Evolutionary conservation across 1,140 invertebrate genomes (phyloP).

Genomic region (Nasonia vitripennis): DNA sequence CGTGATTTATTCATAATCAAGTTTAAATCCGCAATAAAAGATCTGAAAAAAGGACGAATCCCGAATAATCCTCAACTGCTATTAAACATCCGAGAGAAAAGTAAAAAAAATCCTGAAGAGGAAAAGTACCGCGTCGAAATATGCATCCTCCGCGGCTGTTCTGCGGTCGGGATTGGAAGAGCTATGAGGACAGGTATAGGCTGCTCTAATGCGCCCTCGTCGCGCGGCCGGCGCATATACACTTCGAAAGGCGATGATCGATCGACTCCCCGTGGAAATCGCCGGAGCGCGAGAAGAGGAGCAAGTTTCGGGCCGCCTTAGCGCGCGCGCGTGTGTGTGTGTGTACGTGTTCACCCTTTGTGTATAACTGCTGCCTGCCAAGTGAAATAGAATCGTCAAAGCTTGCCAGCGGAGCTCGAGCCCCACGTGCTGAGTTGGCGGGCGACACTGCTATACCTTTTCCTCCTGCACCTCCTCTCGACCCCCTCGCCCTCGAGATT

Average conservation of each 20-base stretch:
- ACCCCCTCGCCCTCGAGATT: not conserved
- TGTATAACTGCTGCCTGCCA: constrained; percentile 1
- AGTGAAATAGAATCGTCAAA: constrained; percentile 17
- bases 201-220: not conserved
- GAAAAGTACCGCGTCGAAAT: not conserved
- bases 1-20: no score
- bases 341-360: not conserved
- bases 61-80: no score
- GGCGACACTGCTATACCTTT: not conserved
- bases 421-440: constrained; percentile 1
- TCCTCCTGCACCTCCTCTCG: not conserved
- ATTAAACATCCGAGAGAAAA: no score
- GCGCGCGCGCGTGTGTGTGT: not conserved
- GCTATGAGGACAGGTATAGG: not conserved
- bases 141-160: not conserved
- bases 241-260: constrained; percentile 16
- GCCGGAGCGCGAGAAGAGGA: not conserved
- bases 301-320: not conserved
- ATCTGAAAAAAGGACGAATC: no score
- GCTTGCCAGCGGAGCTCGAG: not conserved
- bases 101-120: not conserved
- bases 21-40: no score
- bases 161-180: not conserved
- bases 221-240: not conserved
- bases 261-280: constrained; percentile 12